Evolutionary conservation across 53 echinoderm and acorn worm species (phyloP).

Genomic region (Antedon mediterranea): DNA sequence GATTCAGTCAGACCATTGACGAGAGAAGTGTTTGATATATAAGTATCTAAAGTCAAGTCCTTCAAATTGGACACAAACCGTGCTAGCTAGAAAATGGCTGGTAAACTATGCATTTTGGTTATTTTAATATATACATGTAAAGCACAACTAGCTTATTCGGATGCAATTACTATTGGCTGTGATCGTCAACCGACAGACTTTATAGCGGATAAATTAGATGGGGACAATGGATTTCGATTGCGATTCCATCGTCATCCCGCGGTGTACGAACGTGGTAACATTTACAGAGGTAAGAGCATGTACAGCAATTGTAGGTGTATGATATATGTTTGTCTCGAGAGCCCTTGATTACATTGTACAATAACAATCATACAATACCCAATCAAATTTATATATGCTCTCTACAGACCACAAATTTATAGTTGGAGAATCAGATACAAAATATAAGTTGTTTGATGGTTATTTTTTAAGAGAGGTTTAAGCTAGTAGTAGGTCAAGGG

Average conservation of each 20-base stretch:
- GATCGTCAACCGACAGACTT: neutral
- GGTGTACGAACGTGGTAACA: slow-evolving; percentile 43
- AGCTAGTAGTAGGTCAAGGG: too few relatives aligned
- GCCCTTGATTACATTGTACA: too few relatives aligned
- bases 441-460: too few relatives aligned
- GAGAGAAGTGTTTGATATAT: neutral
- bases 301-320: too few relatives aligned
- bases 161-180: neutral
- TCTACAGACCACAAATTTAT: too few relatives aligned
- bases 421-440: too few relatives aligned
- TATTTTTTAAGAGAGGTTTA: too few relatives aligned
- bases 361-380: too few relatives aligned
- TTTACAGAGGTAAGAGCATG: slow-evolving; percentile 52
- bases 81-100: neutral
- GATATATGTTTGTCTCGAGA: too few relatives aligned
- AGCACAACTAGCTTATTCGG: neutral
- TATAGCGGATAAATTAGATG: slow-evolving; percentile 20
- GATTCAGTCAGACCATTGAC: neutral
- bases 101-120: neutral
- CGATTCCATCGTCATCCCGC: slow-evolving; percentile 39
- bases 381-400: too few relatives aligned
- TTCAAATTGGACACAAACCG: neutral
- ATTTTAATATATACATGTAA: neutral
- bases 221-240: slow-evolving; percentile 66
- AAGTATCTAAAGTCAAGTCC: neutral